Evolutionary conservation across 1,140 invertebrate species (phyloP).

Genomic region (Heliothis virescens): DNA sequence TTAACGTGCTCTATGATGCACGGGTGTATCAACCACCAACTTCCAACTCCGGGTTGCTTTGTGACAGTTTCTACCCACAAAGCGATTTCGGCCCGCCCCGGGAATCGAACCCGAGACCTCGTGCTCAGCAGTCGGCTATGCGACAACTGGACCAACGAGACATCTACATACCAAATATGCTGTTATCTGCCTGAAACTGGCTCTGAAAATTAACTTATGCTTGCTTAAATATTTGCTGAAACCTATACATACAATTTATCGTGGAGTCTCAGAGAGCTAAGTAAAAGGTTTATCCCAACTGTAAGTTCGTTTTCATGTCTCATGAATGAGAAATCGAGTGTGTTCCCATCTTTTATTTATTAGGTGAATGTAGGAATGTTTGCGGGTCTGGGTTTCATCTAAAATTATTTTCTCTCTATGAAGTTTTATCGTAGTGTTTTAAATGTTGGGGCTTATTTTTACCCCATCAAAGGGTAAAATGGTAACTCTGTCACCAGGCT

Average conservation of each 20-base stretch:
- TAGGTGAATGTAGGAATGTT: neutral
- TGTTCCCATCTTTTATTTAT: constrained; percentile 27
- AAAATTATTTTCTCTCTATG: neutral
- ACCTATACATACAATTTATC: neutral
- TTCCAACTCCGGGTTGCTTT: no score
- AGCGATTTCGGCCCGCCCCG: no score
- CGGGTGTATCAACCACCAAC: no score
- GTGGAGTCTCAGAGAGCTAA: neutral
- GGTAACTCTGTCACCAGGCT: no score
- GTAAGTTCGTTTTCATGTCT: constrained; percentile 24
- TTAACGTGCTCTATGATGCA: no score
- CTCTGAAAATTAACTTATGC: neutral
- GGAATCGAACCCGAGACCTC: no score
- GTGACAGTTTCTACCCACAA: no score
- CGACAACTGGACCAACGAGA: no score
- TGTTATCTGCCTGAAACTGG: no score
- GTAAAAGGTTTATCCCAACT: constrained; percentile 3
- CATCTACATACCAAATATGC: no score
- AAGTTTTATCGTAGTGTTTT: neutral
- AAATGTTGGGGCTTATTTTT: neutral
- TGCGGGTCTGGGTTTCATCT: neutral
- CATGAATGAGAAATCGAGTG: constrained; percentile 25
- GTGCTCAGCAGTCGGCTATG: no score
- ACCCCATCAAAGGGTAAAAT: neutral
- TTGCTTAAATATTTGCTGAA: neutral